Evolutionary conservation across 2,888 invertebrate species (phyloP), one percentile per base, ranked within the genome.

Genomic region (Phragmatobia fuliginosa): DNA sequence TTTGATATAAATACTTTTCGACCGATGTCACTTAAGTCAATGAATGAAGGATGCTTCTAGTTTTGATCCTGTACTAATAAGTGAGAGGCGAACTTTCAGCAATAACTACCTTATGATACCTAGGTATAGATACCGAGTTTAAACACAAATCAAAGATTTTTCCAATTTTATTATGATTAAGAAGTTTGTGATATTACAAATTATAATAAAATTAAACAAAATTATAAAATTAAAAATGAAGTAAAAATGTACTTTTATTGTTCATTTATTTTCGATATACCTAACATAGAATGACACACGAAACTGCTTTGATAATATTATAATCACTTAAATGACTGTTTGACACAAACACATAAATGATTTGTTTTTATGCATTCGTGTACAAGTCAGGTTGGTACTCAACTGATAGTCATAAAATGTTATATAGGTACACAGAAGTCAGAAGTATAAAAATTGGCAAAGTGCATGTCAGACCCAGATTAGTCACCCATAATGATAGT

Each of bases 151-250:
- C 31, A 68, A 71, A 71, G 70, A 68, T 33, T 63, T 68, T 68
- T 49, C 60, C 70, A 60, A 65, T 33, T 69, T 62, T 68, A 69
- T 62, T 28, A 66, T 66, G 28, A 71, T 41, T 72, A 70, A 61
- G 71, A 70, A 60, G 78, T 69, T 71, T 80, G 73, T 73, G 70
- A 80, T 80, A 82, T 68, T 72, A 69, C 64, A 73, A 81, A 78
- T 81, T 60, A 67, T 60, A 14, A 56, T 56, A 56, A 56, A 5
- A 56, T 60, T 36, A 67, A 28, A 67, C 41, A 62, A 81, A 74
- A 73, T 64, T 62, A 60, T 49, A 3, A 45, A 65, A 65, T 41
- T 62, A 58, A 63, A 68, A 38, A 68, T 64, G 6, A 36, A 25
- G 18, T 45, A 41, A 56, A 33, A 1, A 21, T 21, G n/a, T n/a